Conservation (phyloP, 1,140 invertebrate species). For the Oscheius sp. region DNA sequence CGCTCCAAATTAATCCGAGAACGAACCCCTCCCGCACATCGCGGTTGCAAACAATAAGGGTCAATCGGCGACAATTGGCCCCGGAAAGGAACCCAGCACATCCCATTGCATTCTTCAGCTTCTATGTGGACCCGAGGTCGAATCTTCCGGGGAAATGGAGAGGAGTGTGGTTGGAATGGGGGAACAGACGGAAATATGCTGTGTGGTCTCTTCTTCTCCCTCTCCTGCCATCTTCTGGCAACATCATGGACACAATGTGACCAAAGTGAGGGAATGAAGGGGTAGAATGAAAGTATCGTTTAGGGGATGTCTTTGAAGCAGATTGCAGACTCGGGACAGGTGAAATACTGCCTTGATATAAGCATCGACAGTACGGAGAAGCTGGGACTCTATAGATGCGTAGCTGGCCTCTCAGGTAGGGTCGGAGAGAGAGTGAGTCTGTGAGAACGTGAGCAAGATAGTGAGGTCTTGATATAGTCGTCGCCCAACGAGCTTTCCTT, state of each 20-base stretch:
- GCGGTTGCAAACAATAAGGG: constrained; percentile 1
- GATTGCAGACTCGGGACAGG: constrained; percentile 13
- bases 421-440: too few relatives aligned
- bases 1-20: constrained; percentile 6
- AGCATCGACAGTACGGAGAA: not conserved
- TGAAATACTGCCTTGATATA: constrained; percentile 12
- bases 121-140: constrained; percentile 16
- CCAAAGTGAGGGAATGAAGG: not conserved
- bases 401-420: constrained; percentile 8
- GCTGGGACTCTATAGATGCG: constrained; percentile 16
- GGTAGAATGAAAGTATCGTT: not conserved
- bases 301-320: constrained; percentile 5
- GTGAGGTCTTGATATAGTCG: too few relatives aligned
- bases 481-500: too few relatives aligned
- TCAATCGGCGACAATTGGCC: constrained; percentile 5
- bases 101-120: constrained; percentile 5
- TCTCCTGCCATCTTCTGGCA: constrained; percentile 16
- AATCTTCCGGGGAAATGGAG: not conserved
- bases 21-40: not conserved
- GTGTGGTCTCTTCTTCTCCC: constrained; percentile 6
- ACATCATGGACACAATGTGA: constrained; percentile 16
- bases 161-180: not conserved
- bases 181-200: constrained; percentile 6
- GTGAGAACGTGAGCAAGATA: too few relatives aligned
- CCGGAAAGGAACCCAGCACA: not conserved